phyloP scores from a whole-genome alignment of 2,888 invertebrate species.

The Petrolisthes cinctipes region DNA sequence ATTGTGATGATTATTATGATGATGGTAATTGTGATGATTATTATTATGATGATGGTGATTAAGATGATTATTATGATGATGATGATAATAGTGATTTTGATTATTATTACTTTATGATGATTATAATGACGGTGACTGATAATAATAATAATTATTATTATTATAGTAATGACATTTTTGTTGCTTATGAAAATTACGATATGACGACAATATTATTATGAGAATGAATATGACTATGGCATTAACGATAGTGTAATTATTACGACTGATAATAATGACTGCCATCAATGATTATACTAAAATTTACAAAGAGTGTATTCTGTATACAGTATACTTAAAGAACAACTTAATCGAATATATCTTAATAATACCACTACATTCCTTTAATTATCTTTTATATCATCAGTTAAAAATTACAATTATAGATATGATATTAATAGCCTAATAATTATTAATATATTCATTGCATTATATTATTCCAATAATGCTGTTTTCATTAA shows the following conservation, averaged over 20 bases:
- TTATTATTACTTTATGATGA: conserved; percentile 1
- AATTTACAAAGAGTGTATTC: too few species aligned
- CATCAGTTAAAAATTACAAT: background rate
- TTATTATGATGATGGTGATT: background rate
- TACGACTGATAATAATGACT: background rate
- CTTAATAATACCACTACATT: too few species aligned
- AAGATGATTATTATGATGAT: background rate
- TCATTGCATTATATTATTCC: background rate
- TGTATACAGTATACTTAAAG: too few species aligned
- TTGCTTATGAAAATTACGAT: too few species aligned
- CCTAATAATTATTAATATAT: background rate
- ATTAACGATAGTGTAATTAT: background rate
- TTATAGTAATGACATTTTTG: too few species aligned
- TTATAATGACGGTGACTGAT: background rate
- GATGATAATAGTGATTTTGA: background rate
- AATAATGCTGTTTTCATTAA: too few species aligned
- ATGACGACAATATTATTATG: background rate
- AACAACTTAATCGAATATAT: too few species aligned
- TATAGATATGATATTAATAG: conserved; percentile 4
- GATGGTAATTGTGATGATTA: background rate
- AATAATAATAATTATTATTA: background rate
- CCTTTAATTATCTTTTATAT: too few species aligned
- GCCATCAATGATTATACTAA: background rate
- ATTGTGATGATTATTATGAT: background rate
- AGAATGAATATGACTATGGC: background rate